Evolutionary conservation across 2,797 vertebrate species (phyloP), one percentile per base, ranked within the genome.

Genomic region (Poeciliopsis paucimaculata): DNA sequence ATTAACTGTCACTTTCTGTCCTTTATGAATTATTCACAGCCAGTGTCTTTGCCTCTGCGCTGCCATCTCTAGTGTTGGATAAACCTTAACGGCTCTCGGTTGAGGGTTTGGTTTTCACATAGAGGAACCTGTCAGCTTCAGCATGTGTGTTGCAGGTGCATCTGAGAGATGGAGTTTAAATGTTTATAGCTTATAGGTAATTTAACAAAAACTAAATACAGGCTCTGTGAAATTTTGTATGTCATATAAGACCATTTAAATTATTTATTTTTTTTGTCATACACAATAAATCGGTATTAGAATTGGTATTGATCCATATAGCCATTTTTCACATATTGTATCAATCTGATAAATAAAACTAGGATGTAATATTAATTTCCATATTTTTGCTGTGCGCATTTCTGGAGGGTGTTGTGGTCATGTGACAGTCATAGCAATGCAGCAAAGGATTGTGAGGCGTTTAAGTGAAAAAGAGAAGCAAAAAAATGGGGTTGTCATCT

Each of bases 1-100:
- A 84, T 89, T 92, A 91, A 91, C 91, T 90, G 88, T 91, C 90
- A 73, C 88, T 87, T 80, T 87, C 87, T 90, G 83, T 87, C 87
- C 82, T 88, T 90, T 78, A 90, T 94, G 89, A 94, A 93, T 94
- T 91, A 94, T 95, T 94, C 86, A 91, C 86, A 76, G 55, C 15
- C 73, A 41, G 72, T 87, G 77, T 89, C 89, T 77, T 81, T 78
- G 80, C 81, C 86, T 80, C 76, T 75, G 64, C n/a, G 77, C 77
- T 76, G 75, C 75, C 6, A 26, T 81, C 78, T 68, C 62, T 60
- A 74, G 78, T 47, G 75, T 87, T 73, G 84, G 74, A 82, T 76
- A 77, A 83, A 28, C 64, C 43, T 72, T 31, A 71, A 68, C 76
- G 53, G 60, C 5, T 55, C 41, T 31, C 64, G 28, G 36, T 57